These are phyloP conservation scores for Zele albiditarsus DNA, from an alignment of 2,888 invertebrate genomes.

Conservation along the genomic window DNA sequence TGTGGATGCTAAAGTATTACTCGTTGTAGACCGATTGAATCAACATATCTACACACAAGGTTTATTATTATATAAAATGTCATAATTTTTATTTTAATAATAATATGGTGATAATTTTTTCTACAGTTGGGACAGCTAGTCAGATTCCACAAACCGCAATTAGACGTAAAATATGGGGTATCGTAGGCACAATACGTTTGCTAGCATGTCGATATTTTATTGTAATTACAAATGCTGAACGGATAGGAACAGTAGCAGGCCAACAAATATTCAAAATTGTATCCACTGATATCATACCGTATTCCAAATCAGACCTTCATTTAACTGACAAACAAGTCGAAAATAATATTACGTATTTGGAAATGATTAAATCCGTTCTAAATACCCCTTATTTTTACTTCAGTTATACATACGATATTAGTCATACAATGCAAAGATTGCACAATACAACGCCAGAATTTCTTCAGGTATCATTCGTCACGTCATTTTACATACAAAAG, in stretches of 20 bases:
- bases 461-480: constrained; percentile 75
- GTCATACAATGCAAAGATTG: constrained; percentile 91
- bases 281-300: constrained; percentile 89
- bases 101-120: not conserved
- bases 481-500: not conserved
- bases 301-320: constrained; percentile 87
- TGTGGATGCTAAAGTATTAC: constrained; percentile 81
- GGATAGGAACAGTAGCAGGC: constrained; percentile 87
- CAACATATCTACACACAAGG: constrained; percentile 83
- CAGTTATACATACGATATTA: constrained; percentile 94
- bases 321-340: constrained; percentile 87
- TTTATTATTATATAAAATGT: constrained; percentile 63
- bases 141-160: constrained; percentile 79
- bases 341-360: constrained; percentile 88
- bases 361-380: constrained; percentile 88
- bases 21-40: constrained; percentile 89
- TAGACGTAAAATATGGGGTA: constrained; percentile 86
- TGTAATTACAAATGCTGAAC: constrained; percentile 87
- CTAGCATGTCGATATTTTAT: constrained; percentile 91
- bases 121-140: constrained; percentile 71
- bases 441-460: constrained; percentile 89
- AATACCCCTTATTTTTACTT: constrained; percentile 93
- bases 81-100: not conserved
- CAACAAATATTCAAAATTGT: constrained; percentile 86
- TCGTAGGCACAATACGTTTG: constrained; percentile 89